Evolutionary conservation across 2,888 invertebrate genomes (phyloP), one percentile per base, ranked within the genome.

Genomic region (Cryptocephalus primarius): DNA sequence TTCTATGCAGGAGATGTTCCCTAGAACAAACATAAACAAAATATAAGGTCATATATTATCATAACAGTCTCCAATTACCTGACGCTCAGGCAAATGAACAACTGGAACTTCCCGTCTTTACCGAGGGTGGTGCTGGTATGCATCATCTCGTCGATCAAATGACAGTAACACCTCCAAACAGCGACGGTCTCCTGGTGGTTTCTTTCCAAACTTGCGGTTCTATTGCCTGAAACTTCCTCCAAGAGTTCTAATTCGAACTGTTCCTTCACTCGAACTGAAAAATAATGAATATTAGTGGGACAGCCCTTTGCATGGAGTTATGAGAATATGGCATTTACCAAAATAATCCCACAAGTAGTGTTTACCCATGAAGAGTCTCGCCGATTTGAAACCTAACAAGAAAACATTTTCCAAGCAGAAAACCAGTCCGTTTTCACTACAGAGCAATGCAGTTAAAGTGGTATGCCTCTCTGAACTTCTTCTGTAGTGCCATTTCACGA

Each of bases 291-390:
- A 4, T 36, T 36, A 11, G 12, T 36, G 12, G 34, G 9, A 34
- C 34, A 9, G 9, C 34, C n/a, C n/a, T n/a, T n/a, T 34, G 9
- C 34, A 34, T 9, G 40, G 33, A 36, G 32, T 47, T 22, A 49
- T 12, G 11, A 33, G 22, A 13, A 42, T 4, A 11, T 42, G 4
- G 32, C 12, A 43, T 52, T 47, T 72, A 94, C 95, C 86, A 64
- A 97, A 85, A 72, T 91, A 99, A 70, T 99, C 97, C 99, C 99
- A 99, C 54, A 97, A 84, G 67, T 93, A 97, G 55, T 94, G 82
- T 73, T 95, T 94, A 59, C 87, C 83, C 31, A 93, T 88, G 69
- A 97, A 96, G 58, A 96, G 79, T 49, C 95, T 77, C 2, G 89
- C 82, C 8, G 94, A 94, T 60, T 91, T 90, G 69, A 95, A 95